Percentiles rank a stretch among this genome's conserved stretches.
Evolutionary conservation across 2,797 vertebrate species (phyloP).

Genomic region (Morelia viridis): DNA sequence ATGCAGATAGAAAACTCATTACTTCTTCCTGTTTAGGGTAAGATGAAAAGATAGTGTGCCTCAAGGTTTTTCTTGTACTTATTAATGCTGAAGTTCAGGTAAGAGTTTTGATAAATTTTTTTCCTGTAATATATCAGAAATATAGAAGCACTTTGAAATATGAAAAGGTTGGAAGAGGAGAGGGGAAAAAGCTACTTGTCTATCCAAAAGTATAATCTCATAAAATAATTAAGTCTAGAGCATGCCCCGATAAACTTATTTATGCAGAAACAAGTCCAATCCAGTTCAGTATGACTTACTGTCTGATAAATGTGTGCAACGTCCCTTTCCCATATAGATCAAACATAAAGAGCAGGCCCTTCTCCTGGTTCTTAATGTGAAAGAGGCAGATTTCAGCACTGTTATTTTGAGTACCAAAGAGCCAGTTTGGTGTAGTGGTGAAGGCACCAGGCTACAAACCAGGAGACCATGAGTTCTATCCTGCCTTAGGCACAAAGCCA

Average conservation of each 20-base stretch:
- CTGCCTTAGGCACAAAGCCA: too few relatives aligned
- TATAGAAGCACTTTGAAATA: background rate
- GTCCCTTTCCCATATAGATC: background rate
- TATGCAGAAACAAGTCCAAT: background rate
- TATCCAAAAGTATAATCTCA: too few relatives aligned
- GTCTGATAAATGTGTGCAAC: background rate
- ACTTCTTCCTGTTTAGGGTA: background rate
- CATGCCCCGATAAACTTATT: too few relatives aligned
- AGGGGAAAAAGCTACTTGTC: too few relatives aligned
- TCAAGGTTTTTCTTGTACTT: background rate
- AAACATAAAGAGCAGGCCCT: background rate
- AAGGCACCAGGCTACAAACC: too few relatives aligned
- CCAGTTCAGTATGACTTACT: background rate
- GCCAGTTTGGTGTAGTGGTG: too few relatives aligned
- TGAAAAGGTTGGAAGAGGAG: background rate
- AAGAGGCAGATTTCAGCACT: background rate
- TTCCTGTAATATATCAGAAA: background rate
- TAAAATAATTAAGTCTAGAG: too few relatives aligned
- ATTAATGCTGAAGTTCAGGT: conserved; percentile 5
- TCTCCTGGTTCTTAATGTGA: background rate
- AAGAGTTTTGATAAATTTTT: background rate
- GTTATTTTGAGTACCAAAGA: background rate
- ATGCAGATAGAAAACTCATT: conserved; percentile 43
- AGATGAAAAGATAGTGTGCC: background rate
- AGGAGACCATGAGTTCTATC: too few relatives aligned